A percentile compares a stretch with the other conserved stretches of the same genome.
phyloP scores from a whole-genome alignment of 1,140 invertebrate genomes.

The Glossosoma conforme region DNA sequence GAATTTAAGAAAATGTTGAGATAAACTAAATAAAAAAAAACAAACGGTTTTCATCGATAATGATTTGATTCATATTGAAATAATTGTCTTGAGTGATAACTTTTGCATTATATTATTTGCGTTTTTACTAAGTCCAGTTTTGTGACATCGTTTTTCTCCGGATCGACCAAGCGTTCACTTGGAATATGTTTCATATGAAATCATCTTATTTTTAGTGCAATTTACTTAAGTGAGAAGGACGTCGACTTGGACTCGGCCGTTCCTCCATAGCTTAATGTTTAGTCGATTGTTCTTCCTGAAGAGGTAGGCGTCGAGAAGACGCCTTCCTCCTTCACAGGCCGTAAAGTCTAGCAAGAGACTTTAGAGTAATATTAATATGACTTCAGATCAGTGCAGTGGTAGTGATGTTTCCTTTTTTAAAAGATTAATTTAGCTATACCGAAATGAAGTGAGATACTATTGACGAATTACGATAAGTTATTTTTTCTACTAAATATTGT shows the following conservation, averaged over 20 bases:
- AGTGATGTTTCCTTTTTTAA: no score
- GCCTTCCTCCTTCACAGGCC: no score
- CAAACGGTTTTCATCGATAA: slow-evolving; percentile 9
- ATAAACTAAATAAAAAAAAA: slow-evolving; percentile 13
- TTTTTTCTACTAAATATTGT: slow-evolving; percentile 23
- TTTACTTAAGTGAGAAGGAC: slow-evolving; percentile 3
- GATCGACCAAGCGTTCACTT: slow-evolving; percentile 16
- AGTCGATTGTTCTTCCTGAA: no score
- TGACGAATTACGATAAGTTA: slow-evolving; percentile 23
- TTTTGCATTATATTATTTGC: slow-evolving; percentile 12
- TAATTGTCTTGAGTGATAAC: slow-evolving; percentile 5
- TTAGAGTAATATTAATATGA: no score
- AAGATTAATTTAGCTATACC: background rate
- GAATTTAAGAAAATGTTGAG: slow-evolving; percentile 17
- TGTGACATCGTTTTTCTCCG: slow-evolving; percentile 8
- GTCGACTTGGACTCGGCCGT: no score
- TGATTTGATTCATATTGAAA: slow-evolving; percentile 11
- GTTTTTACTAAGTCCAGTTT: slow-evolving; percentile 17
- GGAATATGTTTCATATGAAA: slow-evolving; percentile 4
- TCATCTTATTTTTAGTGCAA: background rate
- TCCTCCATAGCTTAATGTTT: no score
- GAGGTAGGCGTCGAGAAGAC: no score
- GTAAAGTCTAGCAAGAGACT: no score
- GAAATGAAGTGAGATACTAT: slow-evolving; percentile 19
- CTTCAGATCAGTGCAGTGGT: no score